Evolutionary conservation across 2,888 invertebrate species (phyloP), one percentile per base, ranked within the genome.

Genomic region (Stenolophus ochropezus): DNA sequence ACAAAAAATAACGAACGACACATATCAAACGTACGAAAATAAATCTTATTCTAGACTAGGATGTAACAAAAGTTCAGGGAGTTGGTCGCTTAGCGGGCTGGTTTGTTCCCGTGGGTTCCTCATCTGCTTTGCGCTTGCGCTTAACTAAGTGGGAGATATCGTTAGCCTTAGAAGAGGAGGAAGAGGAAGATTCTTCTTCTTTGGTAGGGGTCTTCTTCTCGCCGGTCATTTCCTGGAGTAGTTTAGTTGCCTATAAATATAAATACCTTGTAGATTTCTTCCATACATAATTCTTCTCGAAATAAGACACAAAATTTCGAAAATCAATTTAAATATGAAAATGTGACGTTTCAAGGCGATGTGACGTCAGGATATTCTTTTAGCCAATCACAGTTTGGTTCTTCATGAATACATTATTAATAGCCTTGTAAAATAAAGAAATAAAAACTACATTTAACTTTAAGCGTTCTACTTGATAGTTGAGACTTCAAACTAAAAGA

Each of bases 101-200:
- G 25, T 87, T 87, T 21, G 89, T 89, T 0, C 91, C 90, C 0
- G 90, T 88, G 20, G 91, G 91, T 0, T 90, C 89, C 14, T 93
- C 93, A 47, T 93, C 93, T 0, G 93, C 90, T 89, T 95, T 96
- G 84, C 94, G 91, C 89, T 96, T 96, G 47, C 94, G 90, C 85
- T 93, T 94, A 83, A 97, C 94, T 82, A 97, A 91, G 89, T 97
- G 96, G 0, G 95, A 94, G 83, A 97, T 96, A 87, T 96, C 93
- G 6, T 92, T 93, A 0, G 61, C 11, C 74, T 11, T 16, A 21
- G 21, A 16, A 18, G 33, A 42, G 6, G 33, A 42, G 6, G 33
- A 42, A 11, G 69, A 53, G 8, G 80, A 73, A 1, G 74, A 93
- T 86, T 93, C 94, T 2, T 89, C 84, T 14, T 65, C 78, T 74